Conservation (phyloP, 2,113 vertebrate genomes). For the Micronisus gabar region DNA sequence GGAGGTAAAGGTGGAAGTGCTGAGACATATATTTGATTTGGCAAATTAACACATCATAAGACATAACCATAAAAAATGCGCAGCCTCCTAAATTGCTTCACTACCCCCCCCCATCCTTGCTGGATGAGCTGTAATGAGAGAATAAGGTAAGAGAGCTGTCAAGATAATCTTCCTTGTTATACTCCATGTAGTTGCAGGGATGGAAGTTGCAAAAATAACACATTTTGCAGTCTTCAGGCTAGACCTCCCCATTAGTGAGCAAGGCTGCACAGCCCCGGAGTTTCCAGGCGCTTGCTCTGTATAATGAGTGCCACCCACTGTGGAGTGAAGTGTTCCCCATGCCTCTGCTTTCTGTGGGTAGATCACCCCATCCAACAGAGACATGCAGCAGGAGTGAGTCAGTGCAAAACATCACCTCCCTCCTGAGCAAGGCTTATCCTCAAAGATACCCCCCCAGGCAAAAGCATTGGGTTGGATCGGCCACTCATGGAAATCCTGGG, state of each 20-base stretch:
- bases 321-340: background rate
- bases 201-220: background rate
- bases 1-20: constrained; percentile 51
- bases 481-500: background rate
- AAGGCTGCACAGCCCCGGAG: background rate
- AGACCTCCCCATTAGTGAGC: background rate
- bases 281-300: background rate
- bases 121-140: constrained; percentile 43
- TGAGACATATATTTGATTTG: constrained; percentile 59
- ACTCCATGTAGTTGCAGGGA: background rate
- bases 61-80: constrained; percentile 50
- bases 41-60: constrained; percentile 69
- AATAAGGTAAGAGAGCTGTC: constrained; percentile 27
- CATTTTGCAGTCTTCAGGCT: background rate
- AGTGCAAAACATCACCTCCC: background rate
- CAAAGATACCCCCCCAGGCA: background rate
- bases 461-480: background rate
- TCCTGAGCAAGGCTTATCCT: background rate
- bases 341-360: background rate
- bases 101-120: background rate
- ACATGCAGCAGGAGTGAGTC: fast-evolving
- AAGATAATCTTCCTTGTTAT: constrained; percentile 16
- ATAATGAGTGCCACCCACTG: background rate
- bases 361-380: background rate
- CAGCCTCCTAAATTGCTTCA: constrained; percentile 5